Percentiles rank a stretch among this genome's conserved stretches.
phyloP scores from a whole-genome alignment of 2,113 vertebrate species.

The Serilophus lunatus region DNA sequence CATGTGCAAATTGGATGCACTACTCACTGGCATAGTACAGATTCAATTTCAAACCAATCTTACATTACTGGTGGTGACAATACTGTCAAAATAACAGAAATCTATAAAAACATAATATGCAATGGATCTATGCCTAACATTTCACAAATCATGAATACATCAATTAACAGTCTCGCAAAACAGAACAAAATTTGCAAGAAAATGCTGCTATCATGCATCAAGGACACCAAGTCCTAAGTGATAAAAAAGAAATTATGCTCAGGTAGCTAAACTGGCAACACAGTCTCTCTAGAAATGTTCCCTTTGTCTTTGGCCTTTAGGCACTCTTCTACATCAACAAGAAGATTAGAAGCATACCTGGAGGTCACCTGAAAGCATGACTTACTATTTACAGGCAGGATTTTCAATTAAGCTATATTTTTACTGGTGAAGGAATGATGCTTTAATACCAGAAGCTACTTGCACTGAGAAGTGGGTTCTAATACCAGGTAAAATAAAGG shows the following conservation, averaged over 20 bases:
- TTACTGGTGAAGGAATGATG: not conserved
- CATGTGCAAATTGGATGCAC: not conserved
- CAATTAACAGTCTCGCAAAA: not conserved
- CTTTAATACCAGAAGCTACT: not conserved
- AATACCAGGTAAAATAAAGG: not conserved
- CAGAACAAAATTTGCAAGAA: not conserved
- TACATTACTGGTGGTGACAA: not conserved
- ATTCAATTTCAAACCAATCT: not conserved
- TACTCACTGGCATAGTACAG: not conserved
- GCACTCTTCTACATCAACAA: not conserved
- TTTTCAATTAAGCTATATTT: not conserved
- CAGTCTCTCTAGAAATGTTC: not conserved
- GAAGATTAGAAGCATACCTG: not conserved
- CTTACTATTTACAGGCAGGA: not conserved
- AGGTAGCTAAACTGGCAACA: not conserved
- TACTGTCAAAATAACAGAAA: constrained; percentile 1
- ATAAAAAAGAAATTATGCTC: not conserved
- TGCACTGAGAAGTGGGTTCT: not conserved
- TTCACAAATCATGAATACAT: not conserved
- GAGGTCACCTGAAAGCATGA: not conserved
- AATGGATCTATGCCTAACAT: not conserved
- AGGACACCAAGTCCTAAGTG: not conserved
- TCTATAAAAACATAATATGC: not conserved
- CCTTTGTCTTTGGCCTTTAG: not conserved
- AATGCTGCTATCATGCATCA: not conserved